Conservation (phyloP, 2,113 vertebrate genomes). For the Podarcis raffonei region DNA sequence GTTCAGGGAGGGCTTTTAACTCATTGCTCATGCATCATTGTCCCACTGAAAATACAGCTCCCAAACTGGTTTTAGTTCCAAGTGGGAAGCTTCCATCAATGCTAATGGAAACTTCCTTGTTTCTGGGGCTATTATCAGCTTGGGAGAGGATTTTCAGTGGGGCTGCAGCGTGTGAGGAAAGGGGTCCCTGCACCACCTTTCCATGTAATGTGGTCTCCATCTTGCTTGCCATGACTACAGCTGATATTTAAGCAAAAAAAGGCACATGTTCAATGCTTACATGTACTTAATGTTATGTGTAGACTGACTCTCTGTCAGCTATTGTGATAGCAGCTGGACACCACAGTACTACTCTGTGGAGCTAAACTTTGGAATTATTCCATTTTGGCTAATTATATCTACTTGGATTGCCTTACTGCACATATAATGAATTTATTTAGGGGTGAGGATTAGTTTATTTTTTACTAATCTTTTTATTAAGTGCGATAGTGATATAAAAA, state of each 20-base stretch:
- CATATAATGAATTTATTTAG: neutral
- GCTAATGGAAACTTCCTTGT: neutral
- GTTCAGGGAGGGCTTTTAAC: neutral
- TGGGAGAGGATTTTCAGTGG: neutral
- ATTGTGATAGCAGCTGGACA: neutral
- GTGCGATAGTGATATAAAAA: no score
- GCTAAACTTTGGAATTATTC: slow-evolving; percentile 15
- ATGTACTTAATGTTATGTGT: neutral
- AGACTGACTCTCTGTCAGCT: neutral
- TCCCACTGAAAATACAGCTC: neutral
- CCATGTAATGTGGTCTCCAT: no score
- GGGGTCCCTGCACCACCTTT: neutral
- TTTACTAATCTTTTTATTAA: neutral
- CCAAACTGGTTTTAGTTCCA: neutral
- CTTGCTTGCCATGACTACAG: neutral
- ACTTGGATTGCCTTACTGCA: slow-evolving; percentile 42
- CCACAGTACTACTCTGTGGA: neutral
- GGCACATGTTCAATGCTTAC: neutral
- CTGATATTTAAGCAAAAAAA: neutral
- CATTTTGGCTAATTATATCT: slow-evolving; percentile 22
- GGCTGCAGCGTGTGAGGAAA: neutral
- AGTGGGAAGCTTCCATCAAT: neutral
- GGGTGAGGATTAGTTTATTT: neutral
- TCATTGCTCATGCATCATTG: neutral
- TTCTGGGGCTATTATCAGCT: neutral